These are phyloP conservation scores for Callospermophilus lateralis DNA, from an alignment of 2,113 vertebrate species.

Conservation along the genomic window DNA sequence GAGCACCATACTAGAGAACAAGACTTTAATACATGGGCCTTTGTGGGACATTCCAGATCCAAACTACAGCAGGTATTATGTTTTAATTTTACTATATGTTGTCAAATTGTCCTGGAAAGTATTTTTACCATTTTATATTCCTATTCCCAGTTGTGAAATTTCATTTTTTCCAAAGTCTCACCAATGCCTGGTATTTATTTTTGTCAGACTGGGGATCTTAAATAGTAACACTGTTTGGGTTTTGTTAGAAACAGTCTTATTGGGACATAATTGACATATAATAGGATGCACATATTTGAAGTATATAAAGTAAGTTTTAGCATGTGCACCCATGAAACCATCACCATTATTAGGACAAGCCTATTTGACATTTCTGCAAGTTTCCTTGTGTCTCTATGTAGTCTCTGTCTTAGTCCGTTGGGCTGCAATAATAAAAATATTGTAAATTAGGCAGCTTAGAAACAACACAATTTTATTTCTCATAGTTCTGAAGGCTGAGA, in stretches of 20 bases:
- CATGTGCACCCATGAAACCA: not conserved
- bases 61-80: not conserved
- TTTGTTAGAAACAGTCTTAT: not conserved
- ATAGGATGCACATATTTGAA: not conserved
- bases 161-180: constrained; percentile 22
- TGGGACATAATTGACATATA: not conserved
- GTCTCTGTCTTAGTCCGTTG: not conserved
- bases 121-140: constrained; percentile 34
- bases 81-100: not conserved
- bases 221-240: not conserved
- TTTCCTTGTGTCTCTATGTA: not conserved
- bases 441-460: not conserved
- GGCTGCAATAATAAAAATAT: not conserved
- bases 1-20: not conserved
- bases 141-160: not conserved
- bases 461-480: not conserved
- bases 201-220: not conserved
- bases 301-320: not conserved
- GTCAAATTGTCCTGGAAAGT: not conserved
- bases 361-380: not conserved
- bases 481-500: not conserved
- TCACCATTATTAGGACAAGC: not conserved
- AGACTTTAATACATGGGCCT: not conserved
- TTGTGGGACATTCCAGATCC: not conserved
- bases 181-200: not conserved